Percentiles rank a stretch among this genome's conserved stretches.
phyloP scores from a whole-genome alignment of 1,140 invertebrate species.

The Ceratina australensis region DNA sequence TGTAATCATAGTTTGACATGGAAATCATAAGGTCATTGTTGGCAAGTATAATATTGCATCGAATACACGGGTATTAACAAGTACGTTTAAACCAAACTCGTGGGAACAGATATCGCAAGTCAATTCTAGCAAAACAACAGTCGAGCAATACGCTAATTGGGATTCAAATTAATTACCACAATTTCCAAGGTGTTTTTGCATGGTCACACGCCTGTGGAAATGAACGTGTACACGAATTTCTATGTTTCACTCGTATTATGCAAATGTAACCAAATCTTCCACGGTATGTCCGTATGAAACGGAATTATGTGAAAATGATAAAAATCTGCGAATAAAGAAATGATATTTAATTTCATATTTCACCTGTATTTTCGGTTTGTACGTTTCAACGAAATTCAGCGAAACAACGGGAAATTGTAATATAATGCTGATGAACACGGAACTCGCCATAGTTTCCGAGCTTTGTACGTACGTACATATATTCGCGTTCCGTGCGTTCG shows the following conservation, averaged over 20 bases:
- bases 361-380: no score
- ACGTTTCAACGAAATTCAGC: neutral
- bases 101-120: slow-evolving; percentile 8
- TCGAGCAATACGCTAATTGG: slow-evolving; percentile 15
- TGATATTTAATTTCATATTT: no score
- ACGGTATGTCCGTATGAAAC: no score
- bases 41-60: neutral
- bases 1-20: neutral
- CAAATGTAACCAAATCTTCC: no score
- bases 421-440: neutral
- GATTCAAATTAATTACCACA: slow-evolving; percentile 10
- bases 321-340: no score
- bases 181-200: slow-evolving; percentile 4
- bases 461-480: neutral
- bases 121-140: slow-evolving; percentile 14
- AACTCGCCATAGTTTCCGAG: neutral
- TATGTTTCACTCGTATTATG: no score
- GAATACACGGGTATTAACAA: slow-evolving; percentile 5
- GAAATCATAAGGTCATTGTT: slow-evolving; percentile 3
- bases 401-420: neutral
- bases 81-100: neutral
- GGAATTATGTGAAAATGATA: no score
- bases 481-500: neutral
- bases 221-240: neutral
- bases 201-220: neutral